Evolutionary conservation across 1,140 invertebrate genomes (phyloP).

Genomic region (Pollicipes pollicipes): DNA sequence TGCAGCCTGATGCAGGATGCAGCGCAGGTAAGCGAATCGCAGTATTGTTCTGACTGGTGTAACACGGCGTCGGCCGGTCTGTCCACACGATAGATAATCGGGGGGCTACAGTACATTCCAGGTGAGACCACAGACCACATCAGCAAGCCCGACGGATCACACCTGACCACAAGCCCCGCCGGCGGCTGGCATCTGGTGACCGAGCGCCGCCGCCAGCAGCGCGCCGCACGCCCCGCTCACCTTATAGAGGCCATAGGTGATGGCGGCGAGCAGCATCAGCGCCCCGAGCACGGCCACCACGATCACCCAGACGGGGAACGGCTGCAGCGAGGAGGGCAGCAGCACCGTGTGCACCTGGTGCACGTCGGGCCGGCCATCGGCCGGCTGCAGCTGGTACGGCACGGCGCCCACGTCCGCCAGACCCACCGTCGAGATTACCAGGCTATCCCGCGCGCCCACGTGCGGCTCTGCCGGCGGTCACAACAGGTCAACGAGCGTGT

Average conservation of each 20-base stretch:
- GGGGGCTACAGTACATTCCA: too few species aligned
- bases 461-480: neutral
- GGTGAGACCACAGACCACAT: too few species aligned
- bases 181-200: too few species aligned
- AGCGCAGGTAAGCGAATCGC: too few species aligned
- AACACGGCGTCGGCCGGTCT: too few species aligned
- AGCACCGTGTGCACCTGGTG: neutral
- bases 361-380: neutral
- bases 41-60: too few species aligned
- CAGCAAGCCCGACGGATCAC: too few species aligned
- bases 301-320: constrained; percentile 2
- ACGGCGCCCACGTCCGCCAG: neutral
- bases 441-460: neutral
- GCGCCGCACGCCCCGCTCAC: neutral
- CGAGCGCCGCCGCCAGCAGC: too few species aligned
- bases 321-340: neutral
- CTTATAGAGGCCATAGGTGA: constrained; percentile 3
- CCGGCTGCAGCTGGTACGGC: neutral
- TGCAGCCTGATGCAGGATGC: too few species aligned
- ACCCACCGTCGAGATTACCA: neutral
- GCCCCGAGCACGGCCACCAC: neutral
- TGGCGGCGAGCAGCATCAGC: neutral
- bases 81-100: too few species aligned
- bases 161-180: too few species aligned
- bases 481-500: too few species aligned